Evolutionary conservation across 2,888 invertebrate genomes (phyloP).

Genomic region (Hydroisotoma schaefferi): DNA sequence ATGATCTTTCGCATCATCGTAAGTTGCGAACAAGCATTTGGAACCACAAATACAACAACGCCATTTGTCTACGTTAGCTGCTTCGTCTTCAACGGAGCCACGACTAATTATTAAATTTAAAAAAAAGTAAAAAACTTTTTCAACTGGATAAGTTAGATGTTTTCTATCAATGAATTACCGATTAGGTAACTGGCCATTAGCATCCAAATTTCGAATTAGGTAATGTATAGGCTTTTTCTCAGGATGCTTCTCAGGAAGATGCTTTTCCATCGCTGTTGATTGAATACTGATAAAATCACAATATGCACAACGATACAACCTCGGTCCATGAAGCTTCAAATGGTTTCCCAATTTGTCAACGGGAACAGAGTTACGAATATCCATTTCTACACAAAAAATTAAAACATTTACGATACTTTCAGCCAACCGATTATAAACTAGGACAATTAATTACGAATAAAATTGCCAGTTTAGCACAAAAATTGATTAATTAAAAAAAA

Average conservation of each 20-base stretch:
- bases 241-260: conserved; percentile 62
- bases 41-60: conserved; percentile 63
- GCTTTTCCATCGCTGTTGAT: conserved; percentile 62
- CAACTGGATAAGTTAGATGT: not conserved
- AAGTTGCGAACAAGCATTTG: conserved; percentile 60
- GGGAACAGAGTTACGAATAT: conserved; percentile 51
- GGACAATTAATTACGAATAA: not conserved
- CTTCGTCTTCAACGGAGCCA: conserved; percentile 18
- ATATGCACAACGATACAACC: conserved; percentile 67
- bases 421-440: not conserved
- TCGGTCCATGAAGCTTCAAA: conserved; percentile 69
- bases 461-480: not conserved
- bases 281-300: conserved; percentile 67
- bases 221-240: conserved; percentile 56
- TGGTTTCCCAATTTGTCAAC: conserved; percentile 67
- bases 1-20: conserved; percentile 62
- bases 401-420: not conserved
- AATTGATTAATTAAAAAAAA: not conserved
- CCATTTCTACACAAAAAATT: conserved; percentile 21
- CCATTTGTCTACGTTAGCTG: conserved; percentile 57
- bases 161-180: conserved; percentile 15
- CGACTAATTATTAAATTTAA: not conserved
- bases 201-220: conserved; percentile 54
- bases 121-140: not conserved
- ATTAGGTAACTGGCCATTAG: conserved; percentile 49